Evolutionary conservation across 2,888 invertebrate species (phyloP).

Genomic region (Agrotis exclamationis): DNA sequence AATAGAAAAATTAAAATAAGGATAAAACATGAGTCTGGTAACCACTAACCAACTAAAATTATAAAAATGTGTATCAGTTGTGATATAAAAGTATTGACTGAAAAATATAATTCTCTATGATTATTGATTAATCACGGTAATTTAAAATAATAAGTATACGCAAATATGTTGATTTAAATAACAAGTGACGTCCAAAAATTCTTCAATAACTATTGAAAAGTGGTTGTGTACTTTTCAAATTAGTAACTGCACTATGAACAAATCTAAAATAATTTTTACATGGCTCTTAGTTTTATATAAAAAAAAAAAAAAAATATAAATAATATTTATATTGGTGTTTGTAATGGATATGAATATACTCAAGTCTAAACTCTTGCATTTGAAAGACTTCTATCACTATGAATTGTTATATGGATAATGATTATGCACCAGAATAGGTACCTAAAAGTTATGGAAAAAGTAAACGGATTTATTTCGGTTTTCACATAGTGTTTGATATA

Average conservation of each 20-base stretch:
- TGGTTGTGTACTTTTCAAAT: conserved; percentile 44
- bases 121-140: conserved; percentile 28
- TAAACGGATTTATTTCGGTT: conserved; percentile 33
- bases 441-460: conserved; percentile 23
- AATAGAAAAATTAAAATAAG: conserved; percentile 14
- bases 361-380: conserved; percentile 34
- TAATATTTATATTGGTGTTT: conserved; percentile 49
- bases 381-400: conserved; percentile 49
- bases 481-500: conserved; percentile 13
- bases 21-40: conserved; percentile 55
- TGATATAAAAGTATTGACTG: conserved; percentile 36
- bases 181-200: conserved; percentile 47
- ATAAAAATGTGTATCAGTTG: conserved; percentile 34
- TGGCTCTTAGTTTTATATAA: conserved; percentile 57
- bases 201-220: conserved; percentile 43
- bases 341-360: conserved; percentile 49
- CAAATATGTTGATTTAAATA: conserved; percentile 42
- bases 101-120: conserved; percentile 23
- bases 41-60: conserved; percentile 53
- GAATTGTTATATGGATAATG: conserved; percentile 32
- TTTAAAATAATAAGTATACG: conserved; percentile 18
- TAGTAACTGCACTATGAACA: conserved; percentile 56
- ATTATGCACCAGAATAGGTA: conserved; percentile 54
- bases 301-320: conserved; percentile 63
- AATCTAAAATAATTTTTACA: conserved; percentile 53